Conservation (phyloP, 2,113 vertebrate genomes). For the Leptobrachium ailaonicum region DNA sequence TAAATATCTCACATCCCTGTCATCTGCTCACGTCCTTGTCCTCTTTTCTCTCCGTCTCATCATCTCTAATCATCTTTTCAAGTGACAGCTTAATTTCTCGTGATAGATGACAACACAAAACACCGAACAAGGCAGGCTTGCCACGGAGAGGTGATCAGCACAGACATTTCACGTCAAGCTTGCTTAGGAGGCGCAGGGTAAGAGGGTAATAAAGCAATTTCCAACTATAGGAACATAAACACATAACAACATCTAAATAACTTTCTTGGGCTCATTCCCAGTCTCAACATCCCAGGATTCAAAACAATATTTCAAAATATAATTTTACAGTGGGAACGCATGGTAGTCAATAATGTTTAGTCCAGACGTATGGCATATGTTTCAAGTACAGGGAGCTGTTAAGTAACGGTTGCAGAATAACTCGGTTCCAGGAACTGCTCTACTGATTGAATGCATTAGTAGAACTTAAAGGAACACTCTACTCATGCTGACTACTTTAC, state of each 20-base stretch:
- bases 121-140: neutral
- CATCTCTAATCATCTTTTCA: constrained; percentile 26
- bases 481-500: no score
- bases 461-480: no score
- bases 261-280: constrained; percentile 27
- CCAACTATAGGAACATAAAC: neutral
- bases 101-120: constrained; percentile 41
- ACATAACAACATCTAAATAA: constrained; percentile 18
- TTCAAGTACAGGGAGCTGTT: constrained; percentile 5
- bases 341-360: constrained; percentile 21
- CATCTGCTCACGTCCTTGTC: constrained; percentile 14
- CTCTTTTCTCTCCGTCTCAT: neutral
- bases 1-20: constrained; percentile 34
- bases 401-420: neutral
- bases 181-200: constrained; percentile 9
- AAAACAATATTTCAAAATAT: constrained; percentile 11
- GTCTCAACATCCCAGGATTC: neutral
- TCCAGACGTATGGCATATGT: neutral
- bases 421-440: neutral
- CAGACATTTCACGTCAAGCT: constrained; percentile 8
- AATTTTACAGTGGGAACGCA: constrained; percentile 13
- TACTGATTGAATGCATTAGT: constrained; percentile 8
- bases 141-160: neutral
- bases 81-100: constrained; percentile 45
- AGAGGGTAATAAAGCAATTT: constrained; percentile 40